Percentiles rank a stretch among this genome's conserved stretches.
These are phyloP conservation scores for Acyrthosiphon pisum DNA, from an alignment of 1,140 invertebrate species.

Conservation along the genomic window DNA sequence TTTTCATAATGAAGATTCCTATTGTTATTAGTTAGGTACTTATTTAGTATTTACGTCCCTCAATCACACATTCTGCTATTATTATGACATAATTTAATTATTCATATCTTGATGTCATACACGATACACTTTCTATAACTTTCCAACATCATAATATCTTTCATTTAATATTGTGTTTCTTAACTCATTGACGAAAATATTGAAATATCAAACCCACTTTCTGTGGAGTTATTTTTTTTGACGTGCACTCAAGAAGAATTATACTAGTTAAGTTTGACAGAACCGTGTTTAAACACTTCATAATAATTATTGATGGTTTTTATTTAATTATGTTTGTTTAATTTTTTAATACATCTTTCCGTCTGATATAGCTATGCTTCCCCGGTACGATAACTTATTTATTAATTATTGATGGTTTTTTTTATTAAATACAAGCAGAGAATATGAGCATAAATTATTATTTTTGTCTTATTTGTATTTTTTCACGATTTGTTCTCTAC, in stretches of 20 bases:
- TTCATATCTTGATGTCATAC: too few species aligned
- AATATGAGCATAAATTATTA: neutral
- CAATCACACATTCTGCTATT: too few species aligned
- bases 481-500: neutral
- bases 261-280: neutral
- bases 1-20: too few species aligned
- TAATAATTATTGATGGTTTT: neutral
- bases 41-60: too few species aligned
- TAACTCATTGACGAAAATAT: too few species aligned
- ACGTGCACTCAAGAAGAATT: neutral
- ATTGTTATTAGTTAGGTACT: too few species aligned
- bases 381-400: neutral
- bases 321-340: neutral
- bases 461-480: neutral
- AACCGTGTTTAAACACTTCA: neutral
- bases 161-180: too few species aligned
- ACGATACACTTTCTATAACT: too few species aligned
- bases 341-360: neutral
- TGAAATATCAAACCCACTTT: too few species aligned
- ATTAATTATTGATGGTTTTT: neutral
- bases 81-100: too few species aligned
- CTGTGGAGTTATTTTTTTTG: too few species aligned
- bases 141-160: too few species aligned
- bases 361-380: neutral
- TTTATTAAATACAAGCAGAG: neutral